Conservation (phyloP, 1,140 invertebrate species). For the Stegodyphus dumicola region DNA sequence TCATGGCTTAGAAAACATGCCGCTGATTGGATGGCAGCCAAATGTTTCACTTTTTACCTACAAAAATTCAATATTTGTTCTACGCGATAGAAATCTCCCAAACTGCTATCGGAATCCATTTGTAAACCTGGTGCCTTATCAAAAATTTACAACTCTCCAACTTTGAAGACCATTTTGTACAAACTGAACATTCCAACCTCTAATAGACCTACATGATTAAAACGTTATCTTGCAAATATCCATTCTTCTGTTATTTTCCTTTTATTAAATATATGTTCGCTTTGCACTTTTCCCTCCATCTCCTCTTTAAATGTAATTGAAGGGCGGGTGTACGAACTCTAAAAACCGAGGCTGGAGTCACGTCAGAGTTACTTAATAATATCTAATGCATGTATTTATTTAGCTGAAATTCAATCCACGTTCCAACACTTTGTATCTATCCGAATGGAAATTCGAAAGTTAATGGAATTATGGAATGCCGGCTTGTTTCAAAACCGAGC, state of each 20-base stretch:
- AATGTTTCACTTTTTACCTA: not conserved
- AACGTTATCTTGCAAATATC: no score
- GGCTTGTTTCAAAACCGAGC: no score
- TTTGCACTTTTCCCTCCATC: no score
- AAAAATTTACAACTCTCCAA: no score
- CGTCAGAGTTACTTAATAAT: slow-evolving; percentile 55
- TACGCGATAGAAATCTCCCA: slow-evolving; percentile 19
- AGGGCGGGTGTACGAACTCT: no score
- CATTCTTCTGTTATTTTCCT: no score
- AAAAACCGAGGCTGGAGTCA: slow-evolving; percentile 13
- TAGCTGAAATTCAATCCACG: slow-evolving; percentile 38
- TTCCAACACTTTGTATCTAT: slow-evolving; percentile 35
- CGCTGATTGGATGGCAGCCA: not conserved
- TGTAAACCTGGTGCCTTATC: not conserved
- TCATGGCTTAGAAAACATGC: no score
- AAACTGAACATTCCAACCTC: no score
- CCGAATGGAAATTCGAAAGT: slow-evolving; percentile 17
- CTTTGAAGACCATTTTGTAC: no score
- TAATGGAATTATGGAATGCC: slow-evolving; percentile 29
- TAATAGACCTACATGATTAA: no score
- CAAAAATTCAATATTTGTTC: slow-evolving; percentile 17
- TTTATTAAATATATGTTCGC: no score
- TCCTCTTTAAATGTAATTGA: no score
- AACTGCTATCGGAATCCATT: slow-evolving; percentile 19
- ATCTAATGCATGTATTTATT: slow-evolving; percentile 56